Conservation (phyloP, 1,140 invertebrate species). For the Sinonovacula constricta region DNA sequence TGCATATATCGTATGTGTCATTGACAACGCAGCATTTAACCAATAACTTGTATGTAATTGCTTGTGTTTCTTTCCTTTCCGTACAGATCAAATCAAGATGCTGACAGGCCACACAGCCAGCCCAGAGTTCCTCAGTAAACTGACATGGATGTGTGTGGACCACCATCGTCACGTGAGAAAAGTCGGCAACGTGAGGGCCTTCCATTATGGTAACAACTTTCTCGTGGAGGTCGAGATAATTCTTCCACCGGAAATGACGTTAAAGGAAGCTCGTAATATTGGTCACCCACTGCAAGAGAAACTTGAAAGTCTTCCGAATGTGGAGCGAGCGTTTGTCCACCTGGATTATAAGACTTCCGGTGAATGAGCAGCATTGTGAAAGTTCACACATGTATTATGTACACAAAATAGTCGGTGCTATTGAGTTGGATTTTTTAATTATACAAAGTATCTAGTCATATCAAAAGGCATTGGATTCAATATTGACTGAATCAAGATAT, state of each 20-base stretch:
- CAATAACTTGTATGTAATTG: no score
- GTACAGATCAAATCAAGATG: conserved; percentile 74
- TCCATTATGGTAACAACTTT: conserved; percentile 79
- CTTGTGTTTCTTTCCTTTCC: conserved; percentile 11
- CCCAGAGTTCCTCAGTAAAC: conserved; percentile 73
- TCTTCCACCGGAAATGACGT: conserved; percentile 75
- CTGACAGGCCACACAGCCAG: conserved; percentile 75
- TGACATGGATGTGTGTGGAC: conserved; percentile 76
- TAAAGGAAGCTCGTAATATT: conserved; percentile 79
- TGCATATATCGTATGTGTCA: no score
- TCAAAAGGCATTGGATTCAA: no score
- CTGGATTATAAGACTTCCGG: conserved; percentile 78
- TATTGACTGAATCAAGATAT: no score
- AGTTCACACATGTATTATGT: no score
- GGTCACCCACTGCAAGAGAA: conserved; percentile 78
- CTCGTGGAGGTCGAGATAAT: conserved; percentile 78
- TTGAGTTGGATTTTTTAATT: no score
- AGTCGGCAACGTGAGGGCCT: conserved; percentile 80
- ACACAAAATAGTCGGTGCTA: no score
- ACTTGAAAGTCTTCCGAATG: conserved; percentile 77
- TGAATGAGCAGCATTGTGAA: no score
- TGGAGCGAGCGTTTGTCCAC: conserved; percentile 80
- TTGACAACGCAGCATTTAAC: no score
- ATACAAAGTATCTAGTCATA: no score
- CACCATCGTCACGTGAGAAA: conserved; percentile 76